Base-by-base conservation (phyloP, 1,140 invertebrate genomes). In the Meloidogyne floridensis region DNA sequence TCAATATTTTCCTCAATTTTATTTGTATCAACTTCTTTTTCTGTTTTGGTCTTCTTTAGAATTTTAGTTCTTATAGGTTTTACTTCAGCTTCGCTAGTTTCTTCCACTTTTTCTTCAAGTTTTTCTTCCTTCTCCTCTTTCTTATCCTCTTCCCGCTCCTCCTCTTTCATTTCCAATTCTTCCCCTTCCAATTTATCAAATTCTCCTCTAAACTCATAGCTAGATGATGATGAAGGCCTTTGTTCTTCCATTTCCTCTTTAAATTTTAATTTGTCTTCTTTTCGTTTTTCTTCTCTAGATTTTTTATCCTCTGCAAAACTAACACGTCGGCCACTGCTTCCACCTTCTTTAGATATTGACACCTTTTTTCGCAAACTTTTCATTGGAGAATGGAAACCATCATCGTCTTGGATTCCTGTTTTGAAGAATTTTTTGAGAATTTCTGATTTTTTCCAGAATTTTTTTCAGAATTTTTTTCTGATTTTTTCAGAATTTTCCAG, bases 381-480 rank as follows among this genome's bases (percentile, higher is more conserved):
- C 20, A 79, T 79, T 72, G 72, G 18, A 71, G 77, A 54, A 11
- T 72, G 77, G 43, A 51, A 79, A 47, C 53, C 77, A 69, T 79
- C 77, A 47, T 79, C 77, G 8, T 79, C 77, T 79, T 79, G 77
- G 18, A 79, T 79, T 18, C 77, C 77, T 79, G 13, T 43, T 70
- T n/a, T 18, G 6, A 15, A 74, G 18, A 74, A 74, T 74, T 18
- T 18, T 15, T 32, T 74, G 4, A 32, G 0, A 51, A 6, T 69
- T 47, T n/a, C 53, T 69, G 11, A 32, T 32, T 32, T 32, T 32
- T 32, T 32, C 32, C 32, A 32, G 32, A 32, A 32, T 32, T 32
- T 32, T 32, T 32, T 32, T 32, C 32, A 32, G 32, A 32, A 32
- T 32, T 32, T 32, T 32, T 32, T 32, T 32, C 32, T 32, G 32